Evolutionary conservation across 2,113 vertebrate genomes (phyloP).

Genomic region (Cavia porcellus): DNA sequence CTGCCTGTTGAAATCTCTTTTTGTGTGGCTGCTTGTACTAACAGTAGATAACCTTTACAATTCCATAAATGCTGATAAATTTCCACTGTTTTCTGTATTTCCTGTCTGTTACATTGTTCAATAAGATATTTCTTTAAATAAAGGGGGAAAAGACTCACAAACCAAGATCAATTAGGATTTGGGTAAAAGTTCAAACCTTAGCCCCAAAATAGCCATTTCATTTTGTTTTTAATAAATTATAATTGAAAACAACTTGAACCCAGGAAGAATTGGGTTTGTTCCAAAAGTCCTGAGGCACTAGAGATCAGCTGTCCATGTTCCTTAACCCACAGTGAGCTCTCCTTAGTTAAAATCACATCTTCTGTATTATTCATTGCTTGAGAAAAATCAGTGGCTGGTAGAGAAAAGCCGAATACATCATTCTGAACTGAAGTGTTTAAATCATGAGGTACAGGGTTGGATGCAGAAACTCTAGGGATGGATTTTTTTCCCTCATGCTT

Average conservation of each 20-base stretch:
- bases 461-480: neutral
- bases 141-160: neutral
- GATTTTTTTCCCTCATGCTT: conserved; percentile 43
- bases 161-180: neutral
- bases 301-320: conserved; percentile 84
- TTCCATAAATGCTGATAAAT: neutral
- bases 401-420: conserved; percentile 64
- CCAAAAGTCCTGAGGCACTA: conserved; percentile 83
- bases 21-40: neutral
- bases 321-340: conserved; percentile 86
- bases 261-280: conserved; percentile 75
- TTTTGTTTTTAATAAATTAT: conserved; percentile 82
- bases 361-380: conserved; percentile 83
- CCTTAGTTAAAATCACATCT: conserved; percentile 89
- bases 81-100: neutral
- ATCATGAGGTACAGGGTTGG: neutral
- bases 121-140: neutral
- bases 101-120: neutral
- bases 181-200: conserved; percentile 72
- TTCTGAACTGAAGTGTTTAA: conserved; percentile 74
- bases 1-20: conserved; percentile 39
- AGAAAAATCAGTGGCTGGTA: conserved; percentile 70
- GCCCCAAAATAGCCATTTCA: conserved; percentile 67
- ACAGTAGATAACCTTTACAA: neutral
- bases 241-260: conserved; percentile 81